Evolutionary conservation across 2,888 invertebrate species (phyloP).

Genomic region (Tenthredo mesomela): DNA sequence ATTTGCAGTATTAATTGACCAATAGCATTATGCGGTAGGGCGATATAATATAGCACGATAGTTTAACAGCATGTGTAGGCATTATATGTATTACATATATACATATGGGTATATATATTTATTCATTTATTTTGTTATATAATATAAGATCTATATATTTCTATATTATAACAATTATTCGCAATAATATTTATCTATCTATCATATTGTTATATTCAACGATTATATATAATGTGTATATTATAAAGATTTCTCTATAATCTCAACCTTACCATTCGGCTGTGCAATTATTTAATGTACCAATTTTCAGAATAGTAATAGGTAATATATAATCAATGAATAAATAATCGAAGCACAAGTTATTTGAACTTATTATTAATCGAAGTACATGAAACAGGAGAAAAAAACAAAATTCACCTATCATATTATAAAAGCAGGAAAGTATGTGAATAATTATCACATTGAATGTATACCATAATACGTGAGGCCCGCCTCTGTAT

Average conservation of each 20-base stretch:
- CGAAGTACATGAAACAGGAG: too few relatives aligned
- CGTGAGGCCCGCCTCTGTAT: background rate
- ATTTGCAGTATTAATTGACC: background rate
- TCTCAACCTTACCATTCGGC: background rate
- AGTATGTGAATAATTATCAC: background rate
- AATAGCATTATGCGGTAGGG: background rate
- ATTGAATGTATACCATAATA: background rate
- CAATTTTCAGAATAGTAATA: background rate
- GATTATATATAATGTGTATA: background rate
- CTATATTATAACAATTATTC: conserved; percentile 7
- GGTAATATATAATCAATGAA: background rate
- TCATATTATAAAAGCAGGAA: too few relatives aligned
- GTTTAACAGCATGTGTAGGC: conserved; percentile 30
- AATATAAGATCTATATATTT: background rate
- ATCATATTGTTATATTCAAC: background rate
- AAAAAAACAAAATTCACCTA: too few relatives aligned
- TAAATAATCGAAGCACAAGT: background rate
- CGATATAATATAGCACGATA: conserved; percentile 29
- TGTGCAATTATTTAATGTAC: background rate
- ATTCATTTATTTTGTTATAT: background rate
- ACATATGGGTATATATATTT: conserved; percentile 15
- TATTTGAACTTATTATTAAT: too few relatives aligned
- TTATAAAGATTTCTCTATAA: background rate
- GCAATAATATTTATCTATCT: background rate
- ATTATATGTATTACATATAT: conserved; percentile 20